phyloP scores from a whole-genome alignment of 2,113 vertebrate genomes.

The Boulengeromyrus knoepffleri region DNA sequence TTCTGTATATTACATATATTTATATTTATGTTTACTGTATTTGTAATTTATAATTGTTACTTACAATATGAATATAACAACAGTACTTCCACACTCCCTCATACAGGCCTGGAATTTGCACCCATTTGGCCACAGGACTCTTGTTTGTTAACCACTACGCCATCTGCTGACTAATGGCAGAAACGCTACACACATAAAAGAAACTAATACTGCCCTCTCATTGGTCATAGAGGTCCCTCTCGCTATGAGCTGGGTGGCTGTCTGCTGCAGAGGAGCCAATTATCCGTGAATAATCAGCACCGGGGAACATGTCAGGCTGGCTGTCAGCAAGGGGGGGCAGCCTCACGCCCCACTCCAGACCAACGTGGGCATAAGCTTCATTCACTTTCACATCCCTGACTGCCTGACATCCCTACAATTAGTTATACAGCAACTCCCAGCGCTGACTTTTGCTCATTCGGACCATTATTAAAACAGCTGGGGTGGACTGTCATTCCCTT shows the following conservation, averaged over 20 bases:
- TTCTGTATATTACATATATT: neutral
- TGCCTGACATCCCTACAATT: neutral
- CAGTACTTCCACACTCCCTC: neutral
- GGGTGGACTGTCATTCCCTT: neutral
- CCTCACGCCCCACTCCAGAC: neutral
- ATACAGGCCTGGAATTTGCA: neutral
- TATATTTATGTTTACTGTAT: neutral
- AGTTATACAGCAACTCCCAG: neutral
- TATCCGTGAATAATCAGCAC: slow-evolving; percentile 35
- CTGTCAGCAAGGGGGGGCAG: slow-evolving; percentile 11
- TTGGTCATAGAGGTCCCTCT: neutral
- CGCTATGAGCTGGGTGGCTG: neutral
- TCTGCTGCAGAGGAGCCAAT: slow-evolving; percentile 25
- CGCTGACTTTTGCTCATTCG: neutral
- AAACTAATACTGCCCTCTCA: neutral
- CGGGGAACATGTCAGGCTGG: slow-evolving; percentile 16
- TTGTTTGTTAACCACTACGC: neutral
- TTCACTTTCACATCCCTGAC: neutral
- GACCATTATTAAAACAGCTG: neutral
- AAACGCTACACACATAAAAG: neutral
- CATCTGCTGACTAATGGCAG: neutral
- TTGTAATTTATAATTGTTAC: neutral
- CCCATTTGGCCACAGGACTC: neutral
- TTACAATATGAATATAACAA: neutral
- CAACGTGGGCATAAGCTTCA: neutral